A percentile compares a stretch with the other conserved stretches of the same genome.
These are phyloP conservation scores for Tryphoninae sp. DNA, from an alignment of 2,888 invertebrate genomes.

Conservation along the genomic window DNA sequence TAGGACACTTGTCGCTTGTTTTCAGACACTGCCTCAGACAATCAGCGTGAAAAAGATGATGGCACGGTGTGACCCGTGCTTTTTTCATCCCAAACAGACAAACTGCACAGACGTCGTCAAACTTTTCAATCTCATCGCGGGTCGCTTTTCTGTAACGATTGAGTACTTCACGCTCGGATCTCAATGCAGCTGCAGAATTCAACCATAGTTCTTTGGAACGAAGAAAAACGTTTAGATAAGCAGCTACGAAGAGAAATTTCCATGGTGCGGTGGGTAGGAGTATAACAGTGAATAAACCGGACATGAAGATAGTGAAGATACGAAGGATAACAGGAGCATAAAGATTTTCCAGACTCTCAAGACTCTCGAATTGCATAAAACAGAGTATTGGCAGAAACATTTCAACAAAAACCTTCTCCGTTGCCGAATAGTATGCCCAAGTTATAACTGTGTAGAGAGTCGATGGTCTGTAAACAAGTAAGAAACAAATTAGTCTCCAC, in stretches of 20 bases:
- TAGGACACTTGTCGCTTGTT: constrained; percentile 87
- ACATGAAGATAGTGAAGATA: constrained; percentile 84
- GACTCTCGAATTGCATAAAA: constrained; percentile 84
- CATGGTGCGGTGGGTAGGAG: constrained; percentile 84
- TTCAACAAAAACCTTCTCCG: constrained; percentile 88
- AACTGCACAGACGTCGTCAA: constrained; percentile 91
- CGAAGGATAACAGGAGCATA: constrained; percentile 87
- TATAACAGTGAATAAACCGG: constrained; percentile 83
- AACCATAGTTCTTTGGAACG: constrained; percentile 85
- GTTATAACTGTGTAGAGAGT: constrained; percentile 86
- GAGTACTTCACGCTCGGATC: constrained; percentile 85
- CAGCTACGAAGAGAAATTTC: constrained; percentile 83
- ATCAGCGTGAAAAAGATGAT: constrained; percentile 90
- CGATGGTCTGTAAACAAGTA: constrained; percentile 82
- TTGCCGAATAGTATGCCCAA: constrained; percentile 87
- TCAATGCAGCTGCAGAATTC: constrained; percentile 83
- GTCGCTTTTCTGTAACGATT: constrained; percentile 86
- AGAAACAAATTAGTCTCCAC: background rate
- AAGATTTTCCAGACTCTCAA: constrained; percentile 88
- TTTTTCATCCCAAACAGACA: constrained; percentile 88
- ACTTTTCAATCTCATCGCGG: constrained; percentile 85
- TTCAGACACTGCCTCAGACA: constrained; percentile 89
- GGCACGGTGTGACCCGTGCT: constrained; percentile 90
- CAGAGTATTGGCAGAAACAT: constrained; percentile 85
- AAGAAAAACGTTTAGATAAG: constrained; percentile 87